Evolutionary conservation across 2,797 vertebrate species (phyloP).

Genomic region (Phoebastria nigripes): DNA sequence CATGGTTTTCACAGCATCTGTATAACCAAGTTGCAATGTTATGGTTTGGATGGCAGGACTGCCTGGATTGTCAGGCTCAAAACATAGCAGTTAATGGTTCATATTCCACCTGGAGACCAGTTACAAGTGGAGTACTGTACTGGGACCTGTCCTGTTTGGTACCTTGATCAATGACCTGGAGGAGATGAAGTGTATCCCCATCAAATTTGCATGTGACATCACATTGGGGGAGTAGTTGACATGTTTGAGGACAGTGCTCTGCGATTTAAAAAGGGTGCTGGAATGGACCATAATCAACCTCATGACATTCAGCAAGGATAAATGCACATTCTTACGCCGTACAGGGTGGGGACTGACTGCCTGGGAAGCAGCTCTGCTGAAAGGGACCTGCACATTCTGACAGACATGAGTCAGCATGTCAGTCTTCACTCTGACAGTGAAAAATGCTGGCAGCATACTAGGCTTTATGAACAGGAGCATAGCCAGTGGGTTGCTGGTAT

Average conservation of each 20-base stretch:
- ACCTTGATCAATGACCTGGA: not conserved
- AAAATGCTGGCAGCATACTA: not conserved
- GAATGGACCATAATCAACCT: not conserved
- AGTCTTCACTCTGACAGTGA: not conserved
- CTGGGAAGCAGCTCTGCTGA: not conserved
- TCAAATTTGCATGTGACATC: not conserved
- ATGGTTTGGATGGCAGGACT: not conserved
- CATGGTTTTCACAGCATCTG: not conserved
- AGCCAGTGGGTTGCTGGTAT: not conserved
- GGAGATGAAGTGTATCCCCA: not conserved
- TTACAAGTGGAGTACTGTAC: not conserved
- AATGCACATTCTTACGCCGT: fast-evolving
- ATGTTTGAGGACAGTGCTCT: fast-evolving
- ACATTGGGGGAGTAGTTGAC: fast-evolving
- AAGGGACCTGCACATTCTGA: not conserved
- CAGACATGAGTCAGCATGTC: fast-evolving
- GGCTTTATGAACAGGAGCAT: not conserved
- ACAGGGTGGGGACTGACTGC: not conserved
- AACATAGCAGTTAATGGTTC: not conserved
- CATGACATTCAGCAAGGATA: fast-evolving
- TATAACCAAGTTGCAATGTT: not conserved
- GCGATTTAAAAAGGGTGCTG: not conserved
- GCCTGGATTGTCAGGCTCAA: not conserved
- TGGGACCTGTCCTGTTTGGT: not conserved
- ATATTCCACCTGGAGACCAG: not conserved